These are phyloP conservation scores for Nannobrachium achirus DNA, from an alignment of 2,113 vertebrate genomes.

Conservation along the genomic window DNA sequence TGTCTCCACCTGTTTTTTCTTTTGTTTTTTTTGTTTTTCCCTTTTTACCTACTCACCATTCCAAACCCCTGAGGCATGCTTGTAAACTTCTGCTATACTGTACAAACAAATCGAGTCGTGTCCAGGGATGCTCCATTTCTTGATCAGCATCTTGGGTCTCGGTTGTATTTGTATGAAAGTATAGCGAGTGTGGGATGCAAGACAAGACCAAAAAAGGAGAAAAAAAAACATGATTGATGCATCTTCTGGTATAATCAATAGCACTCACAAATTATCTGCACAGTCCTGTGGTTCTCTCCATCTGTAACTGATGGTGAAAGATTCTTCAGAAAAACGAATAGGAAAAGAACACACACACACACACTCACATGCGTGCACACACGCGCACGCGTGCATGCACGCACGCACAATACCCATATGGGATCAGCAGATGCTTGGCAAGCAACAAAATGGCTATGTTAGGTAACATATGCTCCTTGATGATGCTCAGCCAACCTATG, in stretches of 20 bases:
- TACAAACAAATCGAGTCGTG: constrained; percentile 8
- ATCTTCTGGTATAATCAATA: constrained; percentile 65
- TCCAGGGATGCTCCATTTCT: constrained; percentile 12
- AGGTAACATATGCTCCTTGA: constrained; percentile 64
- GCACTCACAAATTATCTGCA: constrained; percentile 58
- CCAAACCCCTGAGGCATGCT: constrained; percentile 5
- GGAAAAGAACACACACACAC: constrained; percentile 19
- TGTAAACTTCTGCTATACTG: constrained; percentile 16
- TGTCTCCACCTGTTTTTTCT: neutral
- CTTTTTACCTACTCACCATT: neutral
- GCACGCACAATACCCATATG: constrained; percentile 61
- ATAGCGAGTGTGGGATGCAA: constrained; percentile 22
- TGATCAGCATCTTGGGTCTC: constrained; percentile 28
- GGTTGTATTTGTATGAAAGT: constrained; percentile 24
- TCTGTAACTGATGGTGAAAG: constrained; percentile 67
- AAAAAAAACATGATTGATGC: constrained; percentile 56
- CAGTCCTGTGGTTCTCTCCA: constrained; percentile 46
- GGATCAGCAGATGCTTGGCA: constrained; percentile 74
- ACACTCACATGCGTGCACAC: constrained; percentile 36
- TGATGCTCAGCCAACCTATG: constrained; percentile 51
- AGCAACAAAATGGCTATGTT: constrained; percentile 67
- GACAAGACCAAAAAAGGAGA: neutral
- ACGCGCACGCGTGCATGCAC: neutral
- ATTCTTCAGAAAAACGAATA: constrained; percentile 58
- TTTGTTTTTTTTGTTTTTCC: neutral